These are phyloP conservation scores for Drosophila pseudoobscura DNA, from an alignment of 1,140 invertebrate genomes.

Conservation along the genomic window DNA sequence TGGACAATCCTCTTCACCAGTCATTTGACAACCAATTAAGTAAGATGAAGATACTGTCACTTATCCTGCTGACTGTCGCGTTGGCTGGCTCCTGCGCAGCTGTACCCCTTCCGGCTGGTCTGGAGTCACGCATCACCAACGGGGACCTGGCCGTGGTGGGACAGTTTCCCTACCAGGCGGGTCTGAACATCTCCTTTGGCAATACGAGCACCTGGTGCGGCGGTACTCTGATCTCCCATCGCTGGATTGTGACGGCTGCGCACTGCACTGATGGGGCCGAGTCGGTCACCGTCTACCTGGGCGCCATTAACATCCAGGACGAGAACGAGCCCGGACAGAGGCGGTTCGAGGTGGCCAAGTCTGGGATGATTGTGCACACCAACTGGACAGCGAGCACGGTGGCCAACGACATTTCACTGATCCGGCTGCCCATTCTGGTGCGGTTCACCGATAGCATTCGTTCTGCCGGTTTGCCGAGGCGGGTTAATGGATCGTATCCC, in stretches of 20 bases:
- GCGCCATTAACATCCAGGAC: conserved; percentile 38
- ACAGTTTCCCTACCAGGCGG: conserved; percentile 65
- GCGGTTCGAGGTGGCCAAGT: conserved; percentile 14
- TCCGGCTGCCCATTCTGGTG: conserved; percentile 33
- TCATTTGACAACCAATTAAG: conserved; percentile 6
- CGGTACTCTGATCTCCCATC: conserved; percentile 46
- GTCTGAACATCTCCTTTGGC: conserved; percentile 59
- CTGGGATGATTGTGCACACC: conserved; percentile 34
- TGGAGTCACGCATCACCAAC: conserved; percentile 54
- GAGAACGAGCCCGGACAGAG: conserved; percentile 14
- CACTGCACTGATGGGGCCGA: conserved; percentile 52
- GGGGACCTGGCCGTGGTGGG: conserved; percentile 44
- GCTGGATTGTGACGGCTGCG: conserved; percentile 58
- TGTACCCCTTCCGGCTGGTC: neutral
- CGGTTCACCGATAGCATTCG: conserved; percentile 25
- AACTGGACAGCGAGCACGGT: conserved; percentile 44
- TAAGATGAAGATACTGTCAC: conserved; percentile 7
- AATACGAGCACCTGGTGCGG: conserved; percentile 55
- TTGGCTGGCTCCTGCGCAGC: neutral
- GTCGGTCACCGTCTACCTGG: conserved; percentile 31
- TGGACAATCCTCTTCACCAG: neutral
- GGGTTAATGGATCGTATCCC: conserved; percentile 28
- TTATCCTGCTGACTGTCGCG: conserved; percentile 1
- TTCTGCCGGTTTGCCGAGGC: conserved; percentile 27
- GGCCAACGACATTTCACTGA: conserved; percentile 55